Base-by-base conservation (phyloP, 2,113 vertebrate species). In the Plotosus lineatus region DNA sequence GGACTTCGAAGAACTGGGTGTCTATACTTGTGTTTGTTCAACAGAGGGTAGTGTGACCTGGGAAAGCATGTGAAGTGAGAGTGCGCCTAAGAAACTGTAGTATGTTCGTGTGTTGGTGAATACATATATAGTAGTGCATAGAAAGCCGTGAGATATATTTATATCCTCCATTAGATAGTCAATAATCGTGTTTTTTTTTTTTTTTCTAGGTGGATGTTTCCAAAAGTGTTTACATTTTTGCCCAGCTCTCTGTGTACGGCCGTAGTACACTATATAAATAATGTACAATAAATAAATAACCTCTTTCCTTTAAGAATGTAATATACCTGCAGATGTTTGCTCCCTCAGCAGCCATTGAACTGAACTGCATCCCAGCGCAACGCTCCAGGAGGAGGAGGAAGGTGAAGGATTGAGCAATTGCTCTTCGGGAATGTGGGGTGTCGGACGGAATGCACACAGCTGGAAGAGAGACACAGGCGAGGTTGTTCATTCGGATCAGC, bases 331-430 rank as follows among this genome's bases (percentile, higher is more conserved):
- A 26, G 31, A 61, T 73, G 53, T 61, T 21, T 40, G 28, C 46
- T 53, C 26, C 15, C 15, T 28, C 51, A 74, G 46, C 79, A 75
- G 53, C 56, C 9, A 79, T 60, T 69, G 63, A 82, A 56, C 23
- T 75, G 60, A 75, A 72, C 44, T 55, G 65, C 6, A 42, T 82
- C 78, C 55, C 77, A 12, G 48, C 46, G 44, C 61, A 26, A 69
- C 82, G 86, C 83, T 87, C 82, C 75, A 77, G 75, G 82, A 88
- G 84, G 88, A 88, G 77, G 55, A 78, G 78, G 84, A 85, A 85
- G 84, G 81, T 82, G 78, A 85, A 77, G 84, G 87, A 89, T 93
- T 94, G 94, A 90, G 92, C 91, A 94, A 94, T 92, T 88, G 86
- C 76, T 53, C 68, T 83, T 83, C 79, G 89, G 93, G 92, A 94